Conservation (phyloP, 2,113 vertebrate species). For the Ptychochromis oligacanthus region DNA sequence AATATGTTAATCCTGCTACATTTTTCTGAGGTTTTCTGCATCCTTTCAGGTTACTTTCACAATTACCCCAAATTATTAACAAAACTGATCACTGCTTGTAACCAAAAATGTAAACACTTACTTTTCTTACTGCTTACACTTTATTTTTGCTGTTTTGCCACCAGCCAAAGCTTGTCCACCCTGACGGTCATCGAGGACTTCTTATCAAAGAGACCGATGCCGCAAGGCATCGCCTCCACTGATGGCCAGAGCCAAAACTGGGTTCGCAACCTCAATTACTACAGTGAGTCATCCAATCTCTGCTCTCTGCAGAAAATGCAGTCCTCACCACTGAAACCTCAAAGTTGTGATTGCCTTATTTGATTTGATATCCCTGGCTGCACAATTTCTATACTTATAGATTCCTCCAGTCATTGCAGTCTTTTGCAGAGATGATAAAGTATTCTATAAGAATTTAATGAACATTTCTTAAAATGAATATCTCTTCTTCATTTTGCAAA, state of each 20-base stretch:
- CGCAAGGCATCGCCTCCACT: constrained; percentile 71
- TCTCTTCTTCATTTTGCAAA: not conserved
- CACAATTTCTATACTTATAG: not conserved
- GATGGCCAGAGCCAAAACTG: constrained; percentile 86
- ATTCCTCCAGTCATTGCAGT: not conserved
- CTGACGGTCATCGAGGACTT: constrained; percentile 97
- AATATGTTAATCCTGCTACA: not conserved
- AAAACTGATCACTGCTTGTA: not conserved
- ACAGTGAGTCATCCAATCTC: constrained; percentile 85
- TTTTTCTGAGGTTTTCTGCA: not conserved
- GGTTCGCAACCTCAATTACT: constrained; percentile 94
- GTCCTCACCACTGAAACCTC: constrained; percentile 7
- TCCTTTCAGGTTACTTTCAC: not conserved
- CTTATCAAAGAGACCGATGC: constrained; percentile 89
- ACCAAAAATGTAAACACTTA: not conserved
- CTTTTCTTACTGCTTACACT: not conserved
- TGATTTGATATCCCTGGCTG: not conserved
- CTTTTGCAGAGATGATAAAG: not conserved
- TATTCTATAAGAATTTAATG: not conserved
- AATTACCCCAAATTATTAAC: not conserved
- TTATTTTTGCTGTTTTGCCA: constrained; percentile 32
- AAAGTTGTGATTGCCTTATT: constrained; percentile 3
- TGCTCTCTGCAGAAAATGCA: constrained; percentile 4
- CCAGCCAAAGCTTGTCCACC: constrained; percentile 96
- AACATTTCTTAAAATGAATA: not conserved